phyloP scores from a whole-genome alignment of 1,140 invertebrate species.

The Euglossa dilemma region DNA sequence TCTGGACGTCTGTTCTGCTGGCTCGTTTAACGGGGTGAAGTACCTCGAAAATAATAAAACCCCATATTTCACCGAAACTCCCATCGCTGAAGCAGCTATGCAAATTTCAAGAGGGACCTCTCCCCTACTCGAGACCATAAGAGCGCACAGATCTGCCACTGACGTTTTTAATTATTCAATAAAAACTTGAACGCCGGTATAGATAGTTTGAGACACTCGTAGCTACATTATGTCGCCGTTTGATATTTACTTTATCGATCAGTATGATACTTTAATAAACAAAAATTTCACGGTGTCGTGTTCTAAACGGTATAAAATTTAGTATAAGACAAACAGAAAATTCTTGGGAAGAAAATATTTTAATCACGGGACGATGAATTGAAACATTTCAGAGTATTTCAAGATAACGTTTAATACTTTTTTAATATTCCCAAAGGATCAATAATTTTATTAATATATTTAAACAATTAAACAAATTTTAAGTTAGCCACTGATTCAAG shows the following conservation, averaged over 20 bases:
- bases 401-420: too few species aligned
- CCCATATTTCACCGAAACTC: constrained; percentile 73
- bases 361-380: too few species aligned
- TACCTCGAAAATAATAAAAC: constrained; percentile 75
- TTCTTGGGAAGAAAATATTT: too few species aligned
- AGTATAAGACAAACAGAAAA: background rate
- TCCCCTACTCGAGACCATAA: constrained; percentile 64
- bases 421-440: too few species aligned
- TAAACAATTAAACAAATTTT: too few species aligned
- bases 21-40: constrained; percentile 68
- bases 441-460: too few species aligned
- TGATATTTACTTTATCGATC: constrained; percentile 1
- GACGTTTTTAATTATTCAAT: constrained; percentile 77
- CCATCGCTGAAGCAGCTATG: constrained; percentile 73
- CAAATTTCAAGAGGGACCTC: constrained; percentile 74
- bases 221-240: constrained; percentile 35
- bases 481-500: too few species aligned
- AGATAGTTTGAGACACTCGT: constrained; percentile 49
- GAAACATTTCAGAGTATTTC: too few species aligned
- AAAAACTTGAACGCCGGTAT: constrained; percentile 66
- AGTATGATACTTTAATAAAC: background rate
- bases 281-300: background rate
- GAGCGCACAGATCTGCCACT: constrained; percentile 67
- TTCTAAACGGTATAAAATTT: background rate
- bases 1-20: constrained; percentile 13